Evolutionary conservation across 2,888 invertebrate genomes (phyloP).

Genomic region (Keiferia lycopersicella): DNA sequence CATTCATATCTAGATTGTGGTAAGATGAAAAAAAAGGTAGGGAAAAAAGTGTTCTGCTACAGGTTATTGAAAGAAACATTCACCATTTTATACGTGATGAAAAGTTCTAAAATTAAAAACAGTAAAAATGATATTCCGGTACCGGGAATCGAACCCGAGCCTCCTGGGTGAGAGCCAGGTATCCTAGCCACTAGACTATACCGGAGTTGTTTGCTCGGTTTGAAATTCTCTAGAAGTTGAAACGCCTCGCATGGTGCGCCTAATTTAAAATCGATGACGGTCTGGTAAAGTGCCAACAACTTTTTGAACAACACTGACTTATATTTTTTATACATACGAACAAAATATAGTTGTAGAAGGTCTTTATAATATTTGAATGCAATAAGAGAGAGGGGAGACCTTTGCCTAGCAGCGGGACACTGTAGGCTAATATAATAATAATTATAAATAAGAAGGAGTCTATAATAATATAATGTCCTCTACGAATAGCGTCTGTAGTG

Average conservation of each 20-base stretch:
- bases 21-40: constrained; percentile 43
- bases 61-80: constrained; percentile 17
- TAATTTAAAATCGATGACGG: background rate
- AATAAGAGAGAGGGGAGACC: too few relatives aligned
- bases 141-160: constrained; percentile 88
- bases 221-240: background rate
- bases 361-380: too few relatives aligned
- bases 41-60: constrained; percentile 17
- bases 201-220: constrained; percentile 52
- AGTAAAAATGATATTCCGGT: constrained; percentile 43
- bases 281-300: background rate
- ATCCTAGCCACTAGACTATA: constrained; percentile 86
- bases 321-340: too few relatives aligned
- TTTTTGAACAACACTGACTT: background rate
- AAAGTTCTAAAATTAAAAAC: constrained; percentile 4
- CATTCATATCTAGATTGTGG: constrained; percentile 36
- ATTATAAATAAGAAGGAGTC: too few relatives aligned
- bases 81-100: background rate
- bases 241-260: background rate
- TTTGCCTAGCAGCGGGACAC: too few relatives aligned
- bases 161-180: constrained; percentile 87
- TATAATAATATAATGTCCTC: too few relatives aligned
- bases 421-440: too few relatives aligned
- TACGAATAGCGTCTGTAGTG: too few relatives aligned
- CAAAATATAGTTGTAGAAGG: too few relatives aligned